phyloP scores from a whole-genome alignment of 2,888 invertebrate species.

The Muschampia plurimacula region DNA sequence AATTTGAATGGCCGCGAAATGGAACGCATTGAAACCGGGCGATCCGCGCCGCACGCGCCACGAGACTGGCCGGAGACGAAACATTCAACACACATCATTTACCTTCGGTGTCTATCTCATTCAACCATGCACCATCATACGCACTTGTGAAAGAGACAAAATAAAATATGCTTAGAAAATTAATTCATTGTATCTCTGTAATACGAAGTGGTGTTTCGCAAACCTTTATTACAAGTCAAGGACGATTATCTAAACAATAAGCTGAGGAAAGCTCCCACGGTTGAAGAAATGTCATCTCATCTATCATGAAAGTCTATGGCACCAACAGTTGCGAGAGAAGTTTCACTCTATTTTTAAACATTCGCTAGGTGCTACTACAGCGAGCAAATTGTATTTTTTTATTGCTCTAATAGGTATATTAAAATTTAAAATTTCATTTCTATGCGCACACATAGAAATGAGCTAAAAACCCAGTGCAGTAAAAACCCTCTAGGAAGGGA shows the following conservation, averaged over 20 bases:
- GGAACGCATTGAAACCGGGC: conserved; percentile 52
- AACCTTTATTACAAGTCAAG: conserved; percentile 66
- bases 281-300: conserved; percentile 67
- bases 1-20: conserved; percentile 19
- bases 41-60: conserved; percentile 75
- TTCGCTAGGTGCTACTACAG: conserved; percentile 5
- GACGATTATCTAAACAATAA: conserved; percentile 68
- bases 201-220: conserved; percentile 70
- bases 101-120: conserved; percentile 59
- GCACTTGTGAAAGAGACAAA: conserved; percentile 56
- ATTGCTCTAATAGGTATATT: conserved; percentile 2
- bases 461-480: background rate
- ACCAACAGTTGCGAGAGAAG: conserved; percentile 52
- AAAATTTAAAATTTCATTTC: conserved; percentile 14
- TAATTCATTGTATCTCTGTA: conserved; percentile 37
- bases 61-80: conserved; percentile 80
- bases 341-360: conserved; percentile 55
- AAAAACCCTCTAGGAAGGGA: background rate
- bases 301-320: conserved; percentile 56
- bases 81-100: conserved; percentile 61
- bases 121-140: conserved; percentile 55
- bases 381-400: conserved; percentile 19
- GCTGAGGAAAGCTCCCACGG: conserved; percentile 50
- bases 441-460: background rate
- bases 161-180: conserved; percentile 54